A percentile compares a stretch with the other conserved stretches of the same genome.
phyloP scores from a whole-genome alignment of 2,113 vertebrate species.

The Calypte anna region DNA sequence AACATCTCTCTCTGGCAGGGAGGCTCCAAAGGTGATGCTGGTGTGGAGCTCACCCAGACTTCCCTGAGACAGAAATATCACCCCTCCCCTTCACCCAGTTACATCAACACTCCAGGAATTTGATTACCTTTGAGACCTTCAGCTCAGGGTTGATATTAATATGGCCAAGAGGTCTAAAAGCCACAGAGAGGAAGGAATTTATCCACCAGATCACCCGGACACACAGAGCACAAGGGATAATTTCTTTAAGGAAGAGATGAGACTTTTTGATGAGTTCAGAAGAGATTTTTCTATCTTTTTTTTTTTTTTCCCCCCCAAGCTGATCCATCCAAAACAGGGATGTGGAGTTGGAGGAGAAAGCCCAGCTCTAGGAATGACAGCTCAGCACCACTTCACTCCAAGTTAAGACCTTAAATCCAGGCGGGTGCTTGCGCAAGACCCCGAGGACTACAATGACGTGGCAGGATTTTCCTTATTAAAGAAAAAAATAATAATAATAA shows the following conservation, averaged over 20 bases:
- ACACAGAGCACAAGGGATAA: background rate
- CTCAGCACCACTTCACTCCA: background rate
- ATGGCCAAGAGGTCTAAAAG: background rate
- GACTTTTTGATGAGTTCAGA: accelerated
- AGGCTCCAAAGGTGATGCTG: background rate
- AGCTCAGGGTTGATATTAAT: background rate
- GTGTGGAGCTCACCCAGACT: background rate
- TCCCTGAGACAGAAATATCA: background rate
- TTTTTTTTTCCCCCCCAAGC: too few relatives aligned
- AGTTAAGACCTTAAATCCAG: background rate
- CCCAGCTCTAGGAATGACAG: background rate
- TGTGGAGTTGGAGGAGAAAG: background rate
- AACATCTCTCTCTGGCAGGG: background rate
- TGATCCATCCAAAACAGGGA: background rate
- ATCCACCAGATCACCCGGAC: accelerated
- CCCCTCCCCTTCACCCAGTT: background rate
- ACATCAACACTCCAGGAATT: background rate
- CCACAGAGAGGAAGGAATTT: background rate
- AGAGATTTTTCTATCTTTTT: background rate
- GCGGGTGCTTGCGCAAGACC: background rate
- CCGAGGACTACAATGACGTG: background rate
- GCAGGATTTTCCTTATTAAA: background rate
- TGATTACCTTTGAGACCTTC: constrained; percentile 11
- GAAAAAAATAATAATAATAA: background rate
- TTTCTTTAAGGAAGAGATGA: background rate